Evolutionary conservation across 2,113 vertebrate species (phyloP).

Genomic region (Leucosticte australis): DNA sequence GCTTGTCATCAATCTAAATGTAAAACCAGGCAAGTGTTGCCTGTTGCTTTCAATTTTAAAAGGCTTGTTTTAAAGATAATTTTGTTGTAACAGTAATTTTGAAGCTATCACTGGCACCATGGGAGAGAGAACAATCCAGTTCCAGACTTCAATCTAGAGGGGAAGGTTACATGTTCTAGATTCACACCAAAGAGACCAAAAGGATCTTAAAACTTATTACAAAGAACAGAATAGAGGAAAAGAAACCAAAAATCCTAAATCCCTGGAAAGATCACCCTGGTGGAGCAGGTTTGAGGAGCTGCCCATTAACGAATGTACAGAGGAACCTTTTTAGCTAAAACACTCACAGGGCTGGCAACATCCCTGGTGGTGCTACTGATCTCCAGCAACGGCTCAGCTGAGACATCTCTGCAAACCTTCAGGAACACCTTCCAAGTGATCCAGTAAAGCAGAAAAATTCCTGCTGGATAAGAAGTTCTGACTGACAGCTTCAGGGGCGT

Average conservation of each 20-base stretch:
- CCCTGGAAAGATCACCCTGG: background rate
- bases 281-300: background rate
- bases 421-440: background rate
- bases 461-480: background rate
- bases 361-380: background rate
- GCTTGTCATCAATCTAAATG: background rate
- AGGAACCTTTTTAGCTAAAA: background rate
- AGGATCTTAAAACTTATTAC: background rate
- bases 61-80: background rate
- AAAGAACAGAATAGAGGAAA: background rate
- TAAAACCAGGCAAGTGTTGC: background rate
- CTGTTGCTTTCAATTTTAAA: background rate
- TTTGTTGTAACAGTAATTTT: background rate
- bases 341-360: background rate
- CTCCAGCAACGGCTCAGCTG: constrained; percentile 19
- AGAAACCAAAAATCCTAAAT: background rate
- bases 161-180: background rate
- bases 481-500: background rate
- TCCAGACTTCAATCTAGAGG: background rate
- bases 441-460: background rate
- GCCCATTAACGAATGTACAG: background rate
- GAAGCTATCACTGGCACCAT: background rate
- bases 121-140: background rate
- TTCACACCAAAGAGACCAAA: background rate
- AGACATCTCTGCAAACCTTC: background rate